These are phyloP conservation scores for Callyntrura sp. DNA, from an alignment of 2,888 invertebrate species.

Conservation along the genomic window DNA sequence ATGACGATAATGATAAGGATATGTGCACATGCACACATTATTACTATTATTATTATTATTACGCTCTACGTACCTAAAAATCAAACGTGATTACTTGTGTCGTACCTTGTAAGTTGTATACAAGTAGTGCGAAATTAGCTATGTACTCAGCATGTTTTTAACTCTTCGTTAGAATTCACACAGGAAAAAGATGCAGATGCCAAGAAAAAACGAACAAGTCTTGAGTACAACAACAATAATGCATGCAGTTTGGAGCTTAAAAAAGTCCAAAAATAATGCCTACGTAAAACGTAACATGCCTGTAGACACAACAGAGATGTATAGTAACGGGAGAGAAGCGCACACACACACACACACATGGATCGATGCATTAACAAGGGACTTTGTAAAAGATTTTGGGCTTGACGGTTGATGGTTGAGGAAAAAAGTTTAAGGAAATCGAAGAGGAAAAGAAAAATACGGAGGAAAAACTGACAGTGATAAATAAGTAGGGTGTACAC, in stretches of 20 bases:
- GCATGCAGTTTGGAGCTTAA: neutral
- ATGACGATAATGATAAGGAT: no score
- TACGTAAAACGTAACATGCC: neutral
- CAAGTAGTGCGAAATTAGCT: neutral
- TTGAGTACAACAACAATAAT: neutral
- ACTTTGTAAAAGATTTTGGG: no score
- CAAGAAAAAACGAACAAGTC: neutral
- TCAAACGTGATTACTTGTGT: neutral
- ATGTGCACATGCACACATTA: neutral
- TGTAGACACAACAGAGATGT: neutral
- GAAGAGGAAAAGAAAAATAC: neutral
- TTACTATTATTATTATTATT: neutral
- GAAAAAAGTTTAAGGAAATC: neutral
- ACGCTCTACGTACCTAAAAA: neutral
- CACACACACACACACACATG: no score
- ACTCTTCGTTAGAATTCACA: neutral
- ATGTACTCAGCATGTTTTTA: neutral
- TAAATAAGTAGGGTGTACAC: conserved; percentile 8
- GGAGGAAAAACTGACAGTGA: conserved; percentile 10
- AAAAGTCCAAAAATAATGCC: conserved; percentile 10
- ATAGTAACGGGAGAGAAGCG: no score
- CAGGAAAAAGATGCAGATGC: neutral
- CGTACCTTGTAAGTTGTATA: neutral
- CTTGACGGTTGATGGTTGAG: neutral
- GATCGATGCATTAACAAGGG: no score